Conservation (phyloP, 2,888 invertebrate species). For the Idaea aversata region DNA sequence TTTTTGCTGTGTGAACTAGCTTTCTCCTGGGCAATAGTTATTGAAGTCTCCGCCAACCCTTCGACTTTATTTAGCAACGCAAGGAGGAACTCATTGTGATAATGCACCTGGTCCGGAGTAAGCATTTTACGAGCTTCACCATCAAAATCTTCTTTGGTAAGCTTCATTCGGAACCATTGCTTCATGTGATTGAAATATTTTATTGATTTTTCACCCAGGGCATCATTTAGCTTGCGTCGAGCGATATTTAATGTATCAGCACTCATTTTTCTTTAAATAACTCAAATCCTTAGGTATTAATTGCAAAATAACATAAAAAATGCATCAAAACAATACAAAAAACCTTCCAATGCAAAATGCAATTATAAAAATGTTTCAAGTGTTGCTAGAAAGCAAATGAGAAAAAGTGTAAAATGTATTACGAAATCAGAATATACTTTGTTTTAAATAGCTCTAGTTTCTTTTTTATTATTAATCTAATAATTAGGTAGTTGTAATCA, state of each 20-base stretch:
- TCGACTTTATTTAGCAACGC: constrained; percentile 89
- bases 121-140: constrained; percentile 87
- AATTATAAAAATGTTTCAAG: no score
- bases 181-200: constrained; percentile 87
- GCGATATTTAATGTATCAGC: constrained; percentile 78
- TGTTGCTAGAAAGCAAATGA: no score
- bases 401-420: no score
- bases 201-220: constrained; percentile 84
- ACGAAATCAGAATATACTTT: no score
- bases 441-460: no score
- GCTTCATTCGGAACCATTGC: constrained; percentile 87
- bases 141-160: constrained; percentile 92
- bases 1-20: constrained; percentile 64
- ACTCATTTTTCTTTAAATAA: constrained; percentile 41
- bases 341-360: no score
- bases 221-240: constrained; percentile 81
- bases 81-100: constrained; percentile 91
- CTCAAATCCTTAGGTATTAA: neutral
- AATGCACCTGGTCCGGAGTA: constrained; percentile 85
- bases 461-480: no score
- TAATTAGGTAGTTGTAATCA: no score
- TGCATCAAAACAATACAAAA: neutral
- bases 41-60: constrained; percentile 68
- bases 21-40: constrained; percentile 67
- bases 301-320: no score